Base-by-base conservation (phyloP, 2,797 vertebrate species). In the Sebastes diploproa region DNA sequence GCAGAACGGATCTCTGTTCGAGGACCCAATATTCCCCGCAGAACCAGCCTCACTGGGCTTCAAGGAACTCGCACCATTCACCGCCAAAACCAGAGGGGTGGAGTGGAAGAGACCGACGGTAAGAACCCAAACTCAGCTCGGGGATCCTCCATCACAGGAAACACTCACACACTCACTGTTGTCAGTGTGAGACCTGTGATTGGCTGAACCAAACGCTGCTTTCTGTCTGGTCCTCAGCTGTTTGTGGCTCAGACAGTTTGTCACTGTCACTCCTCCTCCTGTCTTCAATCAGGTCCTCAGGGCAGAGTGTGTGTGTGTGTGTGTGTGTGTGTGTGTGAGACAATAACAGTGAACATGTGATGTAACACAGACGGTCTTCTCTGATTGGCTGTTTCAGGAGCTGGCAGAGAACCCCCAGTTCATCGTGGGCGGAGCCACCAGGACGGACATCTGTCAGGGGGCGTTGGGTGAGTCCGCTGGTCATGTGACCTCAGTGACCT, bases 381-480 rank as follows among this genome's bases (percentile, higher is more conserved):
- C 23, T 85, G 61, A 86, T 82, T 86, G 89, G 67, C 76, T 88
- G 68, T 94, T 68, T 36, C 91, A 98, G 97, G 96, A 97, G 76
- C 92, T 98, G 83, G 89, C 93, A 6, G 87, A 75, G 12, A 92
- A 93, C 42, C 97, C 97, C 61, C 92, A 96, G 71, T 98, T 98
- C 86, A 97, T 98, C 0, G 84, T 95, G 82, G 95, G 95, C 0
- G 97, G 96, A 30, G 93, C 97, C 72, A 96, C 95, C n/a, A 95
- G 97, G 32, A 98, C 97, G 0, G 97, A 98, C 74, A 96, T 98
- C 91, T 97, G 97, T 83, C 98, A 98, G 82, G 97, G 98, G 1
- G 92, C 94, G 4, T 94, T 98, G 7, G 97, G 97, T 98, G 88
- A 97, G 97, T 96, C 32, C 6, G 9, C 29, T 22, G 32, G 30